Evolutionary conservation across 2,888 invertebrate genomes (phyloP).

Genomic region (Ashinkailepas kermadecensis): DNA sequence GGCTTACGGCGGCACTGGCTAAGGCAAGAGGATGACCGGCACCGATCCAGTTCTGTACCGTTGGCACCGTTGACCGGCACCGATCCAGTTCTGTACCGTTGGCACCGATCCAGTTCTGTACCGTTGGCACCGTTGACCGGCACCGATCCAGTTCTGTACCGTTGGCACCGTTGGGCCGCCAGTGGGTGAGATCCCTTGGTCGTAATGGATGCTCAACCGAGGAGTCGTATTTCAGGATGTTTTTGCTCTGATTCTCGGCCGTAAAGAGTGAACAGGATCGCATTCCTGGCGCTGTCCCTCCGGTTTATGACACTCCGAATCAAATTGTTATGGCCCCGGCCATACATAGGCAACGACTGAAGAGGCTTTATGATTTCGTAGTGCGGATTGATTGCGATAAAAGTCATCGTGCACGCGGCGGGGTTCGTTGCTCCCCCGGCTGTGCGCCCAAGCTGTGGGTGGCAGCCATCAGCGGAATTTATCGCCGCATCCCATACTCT

Average conservation of each 20-base stretch:
- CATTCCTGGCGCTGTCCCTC: slow-evolving; percentile 8
- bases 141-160: too few relatives aligned
- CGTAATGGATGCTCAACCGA: not conserved
- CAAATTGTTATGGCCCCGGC: slow-evolving; percentile 12
- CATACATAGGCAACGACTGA: slow-evolving; percentile 14
- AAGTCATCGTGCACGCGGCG: not conserved
- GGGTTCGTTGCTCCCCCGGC: not conserved
- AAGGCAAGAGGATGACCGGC: too few relatives aligned
- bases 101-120: too few relatives aligned
- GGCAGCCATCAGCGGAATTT: too few relatives aligned
- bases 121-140: too few relatives aligned
- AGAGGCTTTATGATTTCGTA: slow-evolving; percentile 8
- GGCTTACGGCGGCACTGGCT: too few relatives aligned
- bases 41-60: too few relatives aligned
- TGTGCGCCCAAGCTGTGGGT: too few relatives aligned
- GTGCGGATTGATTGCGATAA: slow-evolving; percentile 12
- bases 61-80: too few relatives aligned
- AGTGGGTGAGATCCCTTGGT: not conserved
- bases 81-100: too few relatives aligned
- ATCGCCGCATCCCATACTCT: too few relatives aligned
- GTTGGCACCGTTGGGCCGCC: too few relatives aligned
- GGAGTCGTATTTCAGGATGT: slow-evolving; percentile 2
- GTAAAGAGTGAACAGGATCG: not conserved
- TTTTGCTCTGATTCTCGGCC: slow-evolving; percentile 17
- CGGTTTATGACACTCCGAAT: slow-evolving; percentile 17